Evolutionary conservation across 1,140 invertebrate species (phyloP).

Genomic region (Gyrodactylus salaris): DNA sequence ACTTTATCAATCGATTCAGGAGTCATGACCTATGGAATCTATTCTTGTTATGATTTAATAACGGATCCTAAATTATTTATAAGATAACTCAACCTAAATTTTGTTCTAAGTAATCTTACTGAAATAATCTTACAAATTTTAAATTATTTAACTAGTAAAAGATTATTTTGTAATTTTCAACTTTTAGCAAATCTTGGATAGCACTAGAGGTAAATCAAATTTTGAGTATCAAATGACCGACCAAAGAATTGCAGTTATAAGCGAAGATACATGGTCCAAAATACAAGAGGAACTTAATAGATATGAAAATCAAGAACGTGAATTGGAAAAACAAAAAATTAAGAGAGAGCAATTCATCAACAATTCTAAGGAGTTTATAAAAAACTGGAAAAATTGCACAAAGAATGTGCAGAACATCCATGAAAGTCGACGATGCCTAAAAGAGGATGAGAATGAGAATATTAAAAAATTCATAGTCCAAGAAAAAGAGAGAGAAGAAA

Average conservation of each 20-base stretch:
- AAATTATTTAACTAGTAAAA: too few relatives aligned
- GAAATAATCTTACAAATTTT: too few relatives aligned
- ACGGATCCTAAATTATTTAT: too few relatives aligned
- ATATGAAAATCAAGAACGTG: neutral
- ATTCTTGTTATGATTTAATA: too few relatives aligned
- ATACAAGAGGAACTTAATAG: neutral
- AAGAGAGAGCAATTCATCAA: neutral
- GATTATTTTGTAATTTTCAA: too few relatives aligned
- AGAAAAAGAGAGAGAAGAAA: neutral
- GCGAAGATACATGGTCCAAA: neutral
- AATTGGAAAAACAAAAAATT: neutral
- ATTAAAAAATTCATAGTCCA: neutral
- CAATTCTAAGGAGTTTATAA: neutral
- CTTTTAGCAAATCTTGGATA: too few relatives aligned
- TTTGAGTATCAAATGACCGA: too few relatives aligned
- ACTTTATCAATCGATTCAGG: too few relatives aligned
- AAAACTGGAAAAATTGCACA: neutral
- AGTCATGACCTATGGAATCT: too few relatives aligned
- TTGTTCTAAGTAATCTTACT: too few relatives aligned
- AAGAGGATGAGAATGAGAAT: neutral
- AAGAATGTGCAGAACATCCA: neutral
- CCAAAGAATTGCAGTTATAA: neutral
- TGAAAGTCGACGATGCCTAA: neutral
- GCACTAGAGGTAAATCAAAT: too few relatives aligned
- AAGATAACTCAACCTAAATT: too few relatives aligned